Evolutionary conservation across 1,140 invertebrate genomes (phyloP).

Genomic region (Brachionus sp.): DNA sequence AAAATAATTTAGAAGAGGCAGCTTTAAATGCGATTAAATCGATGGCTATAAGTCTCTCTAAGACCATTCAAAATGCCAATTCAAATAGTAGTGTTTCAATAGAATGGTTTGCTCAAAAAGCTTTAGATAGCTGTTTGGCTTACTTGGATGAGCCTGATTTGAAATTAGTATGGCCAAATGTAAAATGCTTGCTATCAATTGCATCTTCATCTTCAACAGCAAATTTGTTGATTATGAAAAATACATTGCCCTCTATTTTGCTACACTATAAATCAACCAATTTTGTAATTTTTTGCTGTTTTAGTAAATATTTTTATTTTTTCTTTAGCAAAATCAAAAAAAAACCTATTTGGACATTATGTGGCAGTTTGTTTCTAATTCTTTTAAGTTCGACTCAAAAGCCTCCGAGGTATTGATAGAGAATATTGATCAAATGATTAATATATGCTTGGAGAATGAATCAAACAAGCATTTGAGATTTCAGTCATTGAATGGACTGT

Average conservation of each 20-base stretch:
- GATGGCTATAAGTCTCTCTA: slow-evolving; percentile 2
- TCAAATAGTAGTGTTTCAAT: slow-evolving; percentile 28
- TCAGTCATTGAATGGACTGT: slow-evolving; percentile 7
- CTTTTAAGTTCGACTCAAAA: not conserved
- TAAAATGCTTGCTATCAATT: slow-evolving; percentile 23
- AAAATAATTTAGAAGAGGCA: slow-evolving; percentile 17
- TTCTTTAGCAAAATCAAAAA: slow-evolving; percentile 39
- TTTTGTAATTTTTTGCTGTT: slow-evolving; percentile 4
- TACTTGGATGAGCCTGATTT: slow-evolving; percentile 40
- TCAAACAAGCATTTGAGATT: slow-evolving; percentile 30
- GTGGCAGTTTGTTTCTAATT: slow-evolving; percentile 37
- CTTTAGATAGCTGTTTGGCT: not conserved
- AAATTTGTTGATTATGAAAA: slow-evolving; percentile 30
- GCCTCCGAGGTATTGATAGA: not conserved
- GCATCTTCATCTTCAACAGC: slow-evolving; percentile 19
- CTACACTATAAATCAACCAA: slow-evolving; percentile 3
- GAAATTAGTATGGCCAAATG: slow-evolving; percentile 42
- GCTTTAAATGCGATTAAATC: slow-evolving; percentile 23
- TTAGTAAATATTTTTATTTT: not conserved
- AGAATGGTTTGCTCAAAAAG: slow-evolving; percentile 35
- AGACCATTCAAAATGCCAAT: slow-evolving; percentile 10
- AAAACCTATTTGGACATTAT: slow-evolving; percentile 42
- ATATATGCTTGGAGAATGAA: not conserved
- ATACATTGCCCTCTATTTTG: not conserved
- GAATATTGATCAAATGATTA: not conserved